These are phyloP conservation scores for Mastomys coucha DNA, from an alignment of 2,113 vertebrate species.

Conservation along the genomic window DNA sequence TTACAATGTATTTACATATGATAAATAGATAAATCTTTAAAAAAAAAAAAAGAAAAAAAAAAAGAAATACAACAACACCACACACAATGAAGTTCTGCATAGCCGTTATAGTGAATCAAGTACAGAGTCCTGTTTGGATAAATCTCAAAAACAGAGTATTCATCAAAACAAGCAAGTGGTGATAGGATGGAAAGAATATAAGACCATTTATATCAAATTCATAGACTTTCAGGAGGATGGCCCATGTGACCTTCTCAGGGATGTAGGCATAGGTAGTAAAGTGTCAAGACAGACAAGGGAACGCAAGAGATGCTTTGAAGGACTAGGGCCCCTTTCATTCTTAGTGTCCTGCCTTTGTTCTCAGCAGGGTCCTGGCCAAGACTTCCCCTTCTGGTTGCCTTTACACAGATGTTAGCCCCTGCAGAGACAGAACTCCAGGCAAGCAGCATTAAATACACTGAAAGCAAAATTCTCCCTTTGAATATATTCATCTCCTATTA, in stretches of 20 bases:
- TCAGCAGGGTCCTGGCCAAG: slow-evolving; percentile 68
- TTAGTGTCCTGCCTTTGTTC: slow-evolving; percentile 74
- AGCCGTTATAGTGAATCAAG: slow-evolving; percentile 42
- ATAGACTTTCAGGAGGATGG: neutral
- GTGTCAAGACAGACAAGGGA: neutral
- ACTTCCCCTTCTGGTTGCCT: slow-evolving; percentile 52
- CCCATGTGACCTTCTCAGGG: neutral
- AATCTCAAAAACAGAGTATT: neutral
- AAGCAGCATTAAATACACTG: slow-evolving; percentile 70
- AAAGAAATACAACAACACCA: neutral
- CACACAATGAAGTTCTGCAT: neutral
- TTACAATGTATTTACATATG: too few species aligned
- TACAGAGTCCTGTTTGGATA: neutral
- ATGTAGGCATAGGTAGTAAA: neutral
- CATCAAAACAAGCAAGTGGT: neutral
- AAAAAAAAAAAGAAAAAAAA: too few species aligned
- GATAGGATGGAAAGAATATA: neutral
- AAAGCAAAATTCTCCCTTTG: slow-evolving; percentile 81
- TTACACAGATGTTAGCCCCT: slow-evolving; percentile 65
- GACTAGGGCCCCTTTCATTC: slow-evolving; percentile 38
- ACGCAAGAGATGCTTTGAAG: slow-evolving; percentile 59
- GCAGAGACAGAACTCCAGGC: slow-evolving; percentile 63
- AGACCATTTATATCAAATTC: neutral
- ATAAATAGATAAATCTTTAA: too few species aligned
- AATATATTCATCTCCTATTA: slow-evolving; percentile 71